These are phyloP conservation scores for Melanocharis versteri DNA, from an alignment of 2,113 vertebrate genomes.

Conservation along the genomic window DNA sequence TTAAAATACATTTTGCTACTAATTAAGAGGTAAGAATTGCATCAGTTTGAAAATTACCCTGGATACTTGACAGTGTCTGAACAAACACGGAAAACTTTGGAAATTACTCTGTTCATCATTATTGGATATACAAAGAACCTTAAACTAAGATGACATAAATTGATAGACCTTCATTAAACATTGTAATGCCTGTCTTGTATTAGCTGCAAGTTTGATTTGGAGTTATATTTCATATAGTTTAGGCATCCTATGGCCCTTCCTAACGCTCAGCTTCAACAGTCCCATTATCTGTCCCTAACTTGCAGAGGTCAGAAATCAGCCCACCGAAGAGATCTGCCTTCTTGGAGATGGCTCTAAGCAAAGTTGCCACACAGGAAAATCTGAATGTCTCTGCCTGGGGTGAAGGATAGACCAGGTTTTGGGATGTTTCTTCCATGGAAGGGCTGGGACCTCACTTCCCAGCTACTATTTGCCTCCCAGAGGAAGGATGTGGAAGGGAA, in stretches of 20 bases:
- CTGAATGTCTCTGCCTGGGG: not conserved
- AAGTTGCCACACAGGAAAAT: not conserved
- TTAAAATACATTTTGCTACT: not conserved
- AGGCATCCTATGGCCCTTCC: not conserved
- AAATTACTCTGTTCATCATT: not conserved
- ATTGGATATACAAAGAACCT: not conserved
- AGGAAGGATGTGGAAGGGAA: not conserved
- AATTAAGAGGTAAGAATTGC: not conserved
- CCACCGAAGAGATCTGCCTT: not conserved
- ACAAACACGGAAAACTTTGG: not conserved
- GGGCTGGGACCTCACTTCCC: not conserved
- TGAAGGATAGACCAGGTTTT: not conserved
- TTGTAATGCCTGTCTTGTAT: not conserved
- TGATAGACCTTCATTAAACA: not conserved
- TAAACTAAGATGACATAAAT: not conserved
- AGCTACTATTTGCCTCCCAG: not conserved
- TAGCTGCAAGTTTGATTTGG: not conserved
- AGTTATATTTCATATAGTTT: not conserved
- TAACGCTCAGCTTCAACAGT: not conserved
- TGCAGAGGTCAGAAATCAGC: not conserved
- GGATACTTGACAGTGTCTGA: not conserved
- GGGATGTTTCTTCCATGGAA: not conserved
- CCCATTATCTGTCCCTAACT: not conserved
- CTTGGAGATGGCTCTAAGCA: not conserved
- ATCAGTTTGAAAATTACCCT: not conserved